Percentiles rank a stretch among this genome's conserved stretches.
Conservation (phyloP, 2,888 invertebrate genomes). For the Sarcophaga variegata region DNA sequence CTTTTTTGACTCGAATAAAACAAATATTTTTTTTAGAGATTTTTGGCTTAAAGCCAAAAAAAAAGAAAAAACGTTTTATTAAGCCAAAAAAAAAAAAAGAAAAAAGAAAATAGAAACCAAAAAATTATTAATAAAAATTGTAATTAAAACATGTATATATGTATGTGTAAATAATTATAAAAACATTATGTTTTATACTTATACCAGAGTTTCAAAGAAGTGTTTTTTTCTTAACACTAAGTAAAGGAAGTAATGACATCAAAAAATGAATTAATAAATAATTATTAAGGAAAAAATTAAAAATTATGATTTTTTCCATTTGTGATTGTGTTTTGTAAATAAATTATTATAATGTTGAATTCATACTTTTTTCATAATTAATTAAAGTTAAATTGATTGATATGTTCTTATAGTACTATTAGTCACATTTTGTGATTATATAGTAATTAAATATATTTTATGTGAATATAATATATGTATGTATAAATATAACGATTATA, state of each 20-base stretch:
- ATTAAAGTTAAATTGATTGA: background rate
- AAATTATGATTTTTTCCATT: background rate
- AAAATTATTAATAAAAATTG: conserved; percentile 15
- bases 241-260: too few relatives aligned
- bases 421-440: background rate
- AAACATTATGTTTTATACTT: conserved; percentile 18
- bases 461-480: background rate
- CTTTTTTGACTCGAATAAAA: conserved; percentile 32
- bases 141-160: background rate
- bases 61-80: too few relatives aligned
- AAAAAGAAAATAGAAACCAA: background rate
- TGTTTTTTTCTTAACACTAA: background rate
- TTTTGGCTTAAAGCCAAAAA: conserved; percentile 33
- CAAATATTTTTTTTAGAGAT: background rate
- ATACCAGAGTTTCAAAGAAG: conserved; percentile 16
- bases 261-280: background rate
- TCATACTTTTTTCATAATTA: background rate
- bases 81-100: too few relatives aligned
- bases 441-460: background rate
- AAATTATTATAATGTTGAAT: background rate
- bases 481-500: background rate
- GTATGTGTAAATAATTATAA: background rate
- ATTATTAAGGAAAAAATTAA: background rate
- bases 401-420: background rate
- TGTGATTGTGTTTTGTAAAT: background rate